Evolutionary conservation across 2,797 vertebrate species (phyloP).

Genomic region (Echeneis naucrates): DNA sequence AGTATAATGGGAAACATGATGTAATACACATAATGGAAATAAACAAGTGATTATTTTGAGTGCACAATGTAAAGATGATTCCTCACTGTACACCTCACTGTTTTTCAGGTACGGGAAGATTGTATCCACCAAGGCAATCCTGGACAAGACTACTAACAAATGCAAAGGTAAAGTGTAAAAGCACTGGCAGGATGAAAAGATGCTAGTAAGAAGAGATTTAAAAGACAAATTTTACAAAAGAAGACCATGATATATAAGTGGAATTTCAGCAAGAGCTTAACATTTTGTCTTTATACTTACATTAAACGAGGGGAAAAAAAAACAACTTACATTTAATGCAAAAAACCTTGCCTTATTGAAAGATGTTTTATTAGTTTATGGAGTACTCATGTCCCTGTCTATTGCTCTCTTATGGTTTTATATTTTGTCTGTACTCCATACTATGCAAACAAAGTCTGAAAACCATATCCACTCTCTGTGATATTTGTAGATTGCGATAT

Average conservation of each 20-base stretch:
- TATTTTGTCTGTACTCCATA: not conserved
- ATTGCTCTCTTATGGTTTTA: not conserved
- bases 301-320: not conserved
- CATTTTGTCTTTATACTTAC: not conserved
- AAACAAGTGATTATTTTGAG: constrained; percentile 9
- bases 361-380: not conserved
- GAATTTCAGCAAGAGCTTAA: not conserved
- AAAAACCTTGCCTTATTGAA: not conserved
- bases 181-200: not conserved
- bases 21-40: constrained; percentile 14
- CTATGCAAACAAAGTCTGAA: not conserved
- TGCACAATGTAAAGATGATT: not conserved
- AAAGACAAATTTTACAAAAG: not conserved
- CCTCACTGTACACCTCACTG: constrained; percentile 36
- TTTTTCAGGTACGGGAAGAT: constrained; percentile 93
- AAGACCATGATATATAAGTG: not conserved
- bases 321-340: not conserved
- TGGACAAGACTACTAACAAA: constrained; percentile 96
- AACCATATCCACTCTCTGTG: not conserved
- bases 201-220: not conserved
- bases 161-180: constrained; percentile 90
- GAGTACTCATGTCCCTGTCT: not conserved
- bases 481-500: not conserved
- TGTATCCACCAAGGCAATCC: constrained; percentile 95
- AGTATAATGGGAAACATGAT: constrained; percentile 10